These are phyloP conservation scores for Apis florea DNA, from an alignment of 1,140 invertebrate species.

Conservation along the genomic window DNA sequence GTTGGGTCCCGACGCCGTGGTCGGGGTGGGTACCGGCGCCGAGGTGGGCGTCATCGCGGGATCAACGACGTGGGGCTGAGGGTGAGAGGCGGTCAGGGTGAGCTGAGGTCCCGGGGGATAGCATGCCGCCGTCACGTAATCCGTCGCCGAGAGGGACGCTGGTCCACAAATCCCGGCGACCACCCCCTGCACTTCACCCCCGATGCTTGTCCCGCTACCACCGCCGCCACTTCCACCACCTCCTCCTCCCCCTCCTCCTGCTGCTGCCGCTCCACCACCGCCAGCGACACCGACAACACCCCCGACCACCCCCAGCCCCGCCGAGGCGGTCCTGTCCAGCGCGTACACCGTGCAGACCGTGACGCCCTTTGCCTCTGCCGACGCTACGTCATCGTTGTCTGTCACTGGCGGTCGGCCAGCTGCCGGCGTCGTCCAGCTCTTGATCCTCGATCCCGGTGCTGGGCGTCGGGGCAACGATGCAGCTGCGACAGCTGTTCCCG, in stretches of 20 bases:
- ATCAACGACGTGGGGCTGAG: constrained; percentile 75
- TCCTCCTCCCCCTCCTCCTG: constrained; percentile 62
- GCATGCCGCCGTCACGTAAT: constrained; percentile 77
- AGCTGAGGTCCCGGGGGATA: constrained; percentile 72
- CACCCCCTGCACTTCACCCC: constrained; percentile 54
- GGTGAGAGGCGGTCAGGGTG: constrained; percentile 68
- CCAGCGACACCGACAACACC: constrained; percentile 70
- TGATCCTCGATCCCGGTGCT: constrained; percentile 38
- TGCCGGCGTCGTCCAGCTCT: constrained; percentile 54
- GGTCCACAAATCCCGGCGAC: constrained; percentile 75
- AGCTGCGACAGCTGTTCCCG: constrained; percentile 62
- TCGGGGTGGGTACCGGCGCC: constrained; percentile 73
- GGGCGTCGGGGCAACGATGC: constrained; percentile 45
- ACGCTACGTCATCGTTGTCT: constrained; percentile 73
- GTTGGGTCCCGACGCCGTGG: constrained; percentile 74
- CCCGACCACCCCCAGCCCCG: constrained; percentile 79
- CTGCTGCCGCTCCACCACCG: constrained; percentile 67
- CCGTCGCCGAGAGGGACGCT: constrained; percentile 72
- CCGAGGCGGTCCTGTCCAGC: constrained; percentile 78
- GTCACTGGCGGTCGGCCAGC: constrained; percentile 60
- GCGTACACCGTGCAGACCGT: constrained; percentile 79
- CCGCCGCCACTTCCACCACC: constrained; percentile 65
- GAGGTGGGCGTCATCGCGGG: constrained; percentile 71
- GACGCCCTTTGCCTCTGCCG: constrained; percentile 67
- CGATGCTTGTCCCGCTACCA: constrained; percentile 63